Conservation (phyloP, 2,113 vertebrate species). For the Speoplatyrhinus poulsoni region DNA sequence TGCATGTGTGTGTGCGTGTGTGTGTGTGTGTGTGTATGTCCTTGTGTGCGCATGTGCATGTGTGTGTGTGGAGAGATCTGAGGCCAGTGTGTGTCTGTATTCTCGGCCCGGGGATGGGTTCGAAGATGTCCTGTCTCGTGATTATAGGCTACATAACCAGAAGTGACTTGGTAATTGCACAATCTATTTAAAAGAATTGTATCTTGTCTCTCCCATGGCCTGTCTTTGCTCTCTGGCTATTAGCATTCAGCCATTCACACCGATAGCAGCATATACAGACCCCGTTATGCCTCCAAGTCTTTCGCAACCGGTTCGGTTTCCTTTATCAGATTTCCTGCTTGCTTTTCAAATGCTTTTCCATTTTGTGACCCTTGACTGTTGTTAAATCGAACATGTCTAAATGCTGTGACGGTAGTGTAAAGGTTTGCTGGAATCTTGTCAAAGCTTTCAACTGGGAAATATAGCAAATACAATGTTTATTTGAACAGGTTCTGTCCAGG, state of each 20-base stretch:
- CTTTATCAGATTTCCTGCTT: too few relatives aligned
- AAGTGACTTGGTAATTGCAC: conserved; percentile 79
- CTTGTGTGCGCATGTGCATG: too few relatives aligned
- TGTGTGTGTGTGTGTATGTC: conserved; percentile 14
- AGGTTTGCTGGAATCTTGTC: too few relatives aligned
- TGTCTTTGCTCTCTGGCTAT: conserved; percentile 39
- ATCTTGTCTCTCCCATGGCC: conserved; percentile 46
- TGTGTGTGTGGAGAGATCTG: conserved; percentile 18
- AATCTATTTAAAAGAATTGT: conserved; percentile 79
- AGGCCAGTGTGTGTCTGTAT: conserved; percentile 59
- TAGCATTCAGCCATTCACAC: conserved; percentile 22
- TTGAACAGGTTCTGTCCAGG: too few relatives aligned
- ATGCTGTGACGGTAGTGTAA: too few relatives aligned
- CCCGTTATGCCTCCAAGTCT: neutral
- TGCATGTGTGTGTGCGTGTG: conserved; percentile 6
- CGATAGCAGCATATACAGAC: neutral
- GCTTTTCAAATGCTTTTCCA: too few relatives aligned
- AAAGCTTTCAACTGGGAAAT: too few relatives aligned
- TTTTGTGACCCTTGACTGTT: too few relatives aligned
- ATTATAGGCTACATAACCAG: conserved; percentile 73
- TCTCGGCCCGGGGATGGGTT: conserved; percentile 43
- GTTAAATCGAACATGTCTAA: too few relatives aligned
- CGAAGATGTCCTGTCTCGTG: conserved; percentile 77
- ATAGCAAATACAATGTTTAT: too few relatives aligned
- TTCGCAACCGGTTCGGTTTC: neutral